Conservation (phyloP, 2,888 invertebrate species). For the Pyrrhia umbra region DNA sequence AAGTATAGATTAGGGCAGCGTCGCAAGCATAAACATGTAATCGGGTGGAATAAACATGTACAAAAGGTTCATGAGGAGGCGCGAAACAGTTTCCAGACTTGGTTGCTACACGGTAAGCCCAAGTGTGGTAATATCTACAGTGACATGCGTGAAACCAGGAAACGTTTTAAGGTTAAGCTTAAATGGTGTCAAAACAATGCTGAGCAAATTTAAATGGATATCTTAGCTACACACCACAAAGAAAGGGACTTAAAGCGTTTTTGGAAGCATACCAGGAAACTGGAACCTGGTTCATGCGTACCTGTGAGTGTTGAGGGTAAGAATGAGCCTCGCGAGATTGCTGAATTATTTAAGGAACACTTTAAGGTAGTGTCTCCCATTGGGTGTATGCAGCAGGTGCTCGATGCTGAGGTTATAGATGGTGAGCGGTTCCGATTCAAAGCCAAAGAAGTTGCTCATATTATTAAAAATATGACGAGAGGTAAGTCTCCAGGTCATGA, state of each 20-base stretch:
- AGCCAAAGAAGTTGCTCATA: neutral
- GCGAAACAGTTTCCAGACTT: slow-evolving; percentile 10
- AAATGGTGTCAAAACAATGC: slow-evolving; percentile 5
- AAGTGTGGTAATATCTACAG: slow-evolving; percentile 18
- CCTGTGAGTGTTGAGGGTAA: slow-evolving; percentile 19
- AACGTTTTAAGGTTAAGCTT: slow-evolving; percentile 21
- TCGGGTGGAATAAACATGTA: slow-evolving; percentile 2
- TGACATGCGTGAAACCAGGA: slow-evolving; percentile 18
- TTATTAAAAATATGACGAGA: slow-evolving; percentile 3
- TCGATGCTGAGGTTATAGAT: neutral
- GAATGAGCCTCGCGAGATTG: slow-evolving; percentile 17
- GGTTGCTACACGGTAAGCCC: slow-evolving; percentile 28
- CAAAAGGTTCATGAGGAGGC: slow-evolving; percentile 15
- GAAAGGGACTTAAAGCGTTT: slow-evolving; percentile 26
- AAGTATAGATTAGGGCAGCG: neutral
- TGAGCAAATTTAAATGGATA: too few relatives aligned
- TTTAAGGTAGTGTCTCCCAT: neutral
- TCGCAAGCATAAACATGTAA: neutral
- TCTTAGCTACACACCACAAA: slow-evolving; percentile 10
- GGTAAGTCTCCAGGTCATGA: slow-evolving; percentile 24
- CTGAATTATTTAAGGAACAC: slow-evolving; percentile 13
- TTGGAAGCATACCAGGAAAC: slow-evolving; percentile 32
- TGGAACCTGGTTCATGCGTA: slow-evolving; percentile 1
- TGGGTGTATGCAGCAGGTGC: neutral
- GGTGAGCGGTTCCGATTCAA: neutral